Evolutionary conservation across 2,888 invertebrate species (phyloP), one percentile per base, ranked within the genome.

Genomic region (Troides oblongomaculatus): DNA sequence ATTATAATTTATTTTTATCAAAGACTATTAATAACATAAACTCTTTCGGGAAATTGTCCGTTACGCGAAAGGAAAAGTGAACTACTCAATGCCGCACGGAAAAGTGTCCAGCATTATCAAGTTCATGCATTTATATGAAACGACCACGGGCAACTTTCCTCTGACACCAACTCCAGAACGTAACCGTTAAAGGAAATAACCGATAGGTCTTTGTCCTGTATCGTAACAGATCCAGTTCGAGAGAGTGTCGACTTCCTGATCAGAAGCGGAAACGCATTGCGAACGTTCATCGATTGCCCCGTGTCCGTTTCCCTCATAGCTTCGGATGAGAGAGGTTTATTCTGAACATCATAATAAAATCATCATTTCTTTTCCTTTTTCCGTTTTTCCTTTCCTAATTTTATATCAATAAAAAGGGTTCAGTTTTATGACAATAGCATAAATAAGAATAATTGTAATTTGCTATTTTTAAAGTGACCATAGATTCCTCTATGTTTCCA

Each of bases 101-200:
- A 90, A 90, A 92, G 92, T 92, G 92, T 80, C 74, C 74, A 81
- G 76, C 75, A 74, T 81, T 89, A 90, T 89, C 89, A 91, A 90
- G 90, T 91, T 89, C 89, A 90, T 80, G 88, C 82, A 88, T 92
- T 91, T 92, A 92, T 92, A 92, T 86, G 82, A 85, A 46, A 82
- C 82, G 82, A 77, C 76, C 74, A 74, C 80, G 76, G 80, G 81
- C 88, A 87, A 90, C 90, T 91, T 92, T 92, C 90, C 86, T 90
- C 78, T 64, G 76, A 62, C 25, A 66, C 39, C 71, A 73, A 80
- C 77, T 88, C 89, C 87, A 89, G 88, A 87, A 84, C 75, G 75
- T 72, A 74, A 73, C 74, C 79, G 75, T 74, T 76, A 79, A 84
- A 87, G 90, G 89, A 89, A 90, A 81, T 91, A 89, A 84, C 87